These are phyloP conservation scores for Falco novaeseelandiae DNA, from an alignment of 2,797 vertebrate genomes.

Conservation along the genomic window DNA sequence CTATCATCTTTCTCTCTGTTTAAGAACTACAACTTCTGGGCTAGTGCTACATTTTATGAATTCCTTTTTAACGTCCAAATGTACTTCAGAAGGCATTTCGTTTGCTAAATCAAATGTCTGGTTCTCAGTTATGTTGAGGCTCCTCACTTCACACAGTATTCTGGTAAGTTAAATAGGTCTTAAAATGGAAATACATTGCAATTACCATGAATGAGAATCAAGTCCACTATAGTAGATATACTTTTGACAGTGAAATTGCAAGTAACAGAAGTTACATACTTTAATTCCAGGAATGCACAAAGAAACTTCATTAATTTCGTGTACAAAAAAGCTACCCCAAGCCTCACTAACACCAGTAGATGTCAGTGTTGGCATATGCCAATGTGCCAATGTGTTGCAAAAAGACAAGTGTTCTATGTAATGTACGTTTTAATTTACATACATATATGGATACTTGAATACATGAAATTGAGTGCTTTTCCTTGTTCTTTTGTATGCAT, in stretches of 20 bases:
- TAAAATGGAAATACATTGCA: background rate
- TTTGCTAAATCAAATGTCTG: background rate
- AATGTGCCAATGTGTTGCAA: background rate
- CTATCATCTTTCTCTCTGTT: background rate
- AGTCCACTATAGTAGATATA: background rate
- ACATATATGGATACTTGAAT: background rate
- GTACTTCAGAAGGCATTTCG: background rate
- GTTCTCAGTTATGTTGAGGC: background rate
- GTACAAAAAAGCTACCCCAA: background rate
- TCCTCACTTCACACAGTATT: background rate
- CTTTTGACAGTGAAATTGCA: background rate
- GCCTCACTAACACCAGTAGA: conserved; percentile 72
- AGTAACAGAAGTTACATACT: background rate
- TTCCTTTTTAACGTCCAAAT: background rate
- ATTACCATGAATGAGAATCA: background rate
- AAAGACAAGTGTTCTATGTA: background rate
- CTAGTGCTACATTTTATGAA: background rate
- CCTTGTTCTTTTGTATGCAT: background rate
- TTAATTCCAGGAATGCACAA: background rate
- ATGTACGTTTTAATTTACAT: background rate
- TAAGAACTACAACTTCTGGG: background rate
- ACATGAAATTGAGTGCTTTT: background rate
- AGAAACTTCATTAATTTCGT: background rate
- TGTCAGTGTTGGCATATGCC: conserved; percentile 76
- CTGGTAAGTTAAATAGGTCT: background rate